Percentiles rank a stretch among this genome's conserved stretches.
These are phyloP conservation scores for Varanus salvator DNA, from an alignment of 2,113 vertebrate species.

Conservation along the genomic window DNA sequence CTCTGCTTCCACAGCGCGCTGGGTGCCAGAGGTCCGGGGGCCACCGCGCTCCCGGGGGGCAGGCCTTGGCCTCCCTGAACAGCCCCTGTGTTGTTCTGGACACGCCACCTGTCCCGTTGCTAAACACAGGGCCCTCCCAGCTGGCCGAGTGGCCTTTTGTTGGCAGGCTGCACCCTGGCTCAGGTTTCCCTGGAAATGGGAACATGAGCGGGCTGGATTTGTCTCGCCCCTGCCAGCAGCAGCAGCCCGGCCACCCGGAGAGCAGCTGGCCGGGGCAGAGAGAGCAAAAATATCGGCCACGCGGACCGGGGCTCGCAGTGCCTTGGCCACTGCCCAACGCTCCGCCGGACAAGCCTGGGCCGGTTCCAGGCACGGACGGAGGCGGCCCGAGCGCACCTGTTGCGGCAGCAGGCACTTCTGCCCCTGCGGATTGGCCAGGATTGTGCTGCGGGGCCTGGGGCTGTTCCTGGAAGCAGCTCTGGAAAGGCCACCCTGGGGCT, in stretches of 20 bases:
- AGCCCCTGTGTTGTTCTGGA: background rate
- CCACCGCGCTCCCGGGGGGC: background rate
- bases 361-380: background rate
- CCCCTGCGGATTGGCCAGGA: background rate
- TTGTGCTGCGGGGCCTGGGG: background rate
- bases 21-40: background rate
- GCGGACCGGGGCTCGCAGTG: background rate
- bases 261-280: conserved; percentile 21
- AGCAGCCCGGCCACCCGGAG: conserved; percentile 12
- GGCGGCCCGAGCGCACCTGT: conserved; percentile 17
- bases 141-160: conserved; percentile 27
- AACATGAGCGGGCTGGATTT: conserved; percentile 23
- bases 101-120: conserved; percentile 21
- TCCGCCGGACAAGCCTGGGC: conserved; percentile 16
- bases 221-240: conserved; percentile 11
- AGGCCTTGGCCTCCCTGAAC: background rate
- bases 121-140: conserved; percentile 25
- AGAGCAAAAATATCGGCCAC: conserved; percentile 22
- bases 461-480: background rate
- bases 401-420: background rate
- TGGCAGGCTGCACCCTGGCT: conserved; percentile 26
- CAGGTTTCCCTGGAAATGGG: conserved; percentile 32
- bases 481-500: background rate
- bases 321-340: background rate
- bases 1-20: background rate